Base-by-base conservation (phyloP, 2,888 invertebrate species). In the Criorhina ranunculi region DNA sequence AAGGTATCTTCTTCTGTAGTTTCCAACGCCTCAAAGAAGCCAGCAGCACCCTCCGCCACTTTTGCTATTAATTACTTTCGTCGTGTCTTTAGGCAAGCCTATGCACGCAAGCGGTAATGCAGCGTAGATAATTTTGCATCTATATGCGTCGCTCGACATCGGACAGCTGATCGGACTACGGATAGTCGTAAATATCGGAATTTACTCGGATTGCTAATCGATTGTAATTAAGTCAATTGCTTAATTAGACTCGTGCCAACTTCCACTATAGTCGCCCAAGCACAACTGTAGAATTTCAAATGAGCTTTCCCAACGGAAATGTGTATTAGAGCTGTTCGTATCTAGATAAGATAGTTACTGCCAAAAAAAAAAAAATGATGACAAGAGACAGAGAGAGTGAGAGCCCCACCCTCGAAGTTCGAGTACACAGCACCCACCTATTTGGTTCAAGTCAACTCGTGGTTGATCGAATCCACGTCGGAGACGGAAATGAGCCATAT, bases 401-500 rank as follows among this genome's bases (percentile, higher is more conserved):
- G 55, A n/a, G 69, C 78, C 72, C 77, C 49, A 78, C 78, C 83
- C 53, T 51, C 11, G 33, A n/a, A 66, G 57, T 66, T 35, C 15
- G 35, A 35, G 29, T 11, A 19, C 40, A 79, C 60, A 59, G 66
- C 76, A 66, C 80, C 75, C 72, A 70, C 40, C 51, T 49, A 72
- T 76, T 67, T 70, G 69, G 69, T 75, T 85, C 62, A 80, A 67
- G 64, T 29, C 67, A 64, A 62, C 19, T 57, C 59, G 19, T n/a
- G 37, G 44, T 42, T 73, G 66, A 72, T 73, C 73, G 72, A 72
- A 35, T 55, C 62, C 69, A 31, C 69, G 62, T 70, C 69, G 62
- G 46, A 67, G 77, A 78, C 78, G 83, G 83, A 83, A 83, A 69
- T 78, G 78, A 78, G 78, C 83, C 83, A 75, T 78, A 64, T 73